Conservation (phyloP, 2,797 vertebrate genomes). For the Atherinosoma microstoma region DNA sequence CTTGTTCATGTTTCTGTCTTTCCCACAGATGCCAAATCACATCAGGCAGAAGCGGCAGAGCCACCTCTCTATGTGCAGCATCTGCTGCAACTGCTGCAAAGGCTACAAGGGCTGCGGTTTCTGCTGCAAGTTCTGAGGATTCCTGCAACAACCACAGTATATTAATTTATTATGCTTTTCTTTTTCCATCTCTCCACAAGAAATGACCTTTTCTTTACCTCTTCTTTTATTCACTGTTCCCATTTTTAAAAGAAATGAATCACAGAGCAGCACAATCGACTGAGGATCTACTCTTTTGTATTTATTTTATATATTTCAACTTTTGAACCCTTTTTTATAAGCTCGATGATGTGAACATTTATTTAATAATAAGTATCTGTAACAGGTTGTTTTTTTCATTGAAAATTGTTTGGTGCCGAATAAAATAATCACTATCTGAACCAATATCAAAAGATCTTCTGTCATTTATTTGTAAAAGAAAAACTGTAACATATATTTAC, state of each 20-base stretch:
- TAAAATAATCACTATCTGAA: slow-evolving; percentile 44
- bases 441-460: neutral
- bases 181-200: neutral
- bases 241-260: slow-evolving; percentile 45
- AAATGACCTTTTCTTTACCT: slow-evolving; percentile 20
- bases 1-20: slow-evolving; percentile 35
- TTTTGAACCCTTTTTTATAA: slow-evolving; percentile 52
- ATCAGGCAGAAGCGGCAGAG: slow-evolving; percentile 79
- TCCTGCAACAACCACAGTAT: neutral
- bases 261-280: slow-evolving; percentile 17
- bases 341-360: slow-evolving; percentile 31
- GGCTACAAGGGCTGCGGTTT: slow-evolving; percentile 73
- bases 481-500: neutral
- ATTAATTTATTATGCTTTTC: slow-evolving; percentile 57
- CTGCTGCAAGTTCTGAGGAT: slow-evolving; percentile 84
- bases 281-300: slow-evolving; percentile 36
- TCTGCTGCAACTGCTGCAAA: slow-evolving; percentile 86
- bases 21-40: slow-evolving; percentile 63
- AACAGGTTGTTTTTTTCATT: slow-evolving; percentile 16
- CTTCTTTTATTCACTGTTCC: slow-evolving; percentile 25
- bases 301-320: slow-evolving; percentile 66
- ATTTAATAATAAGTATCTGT: slow-evolving; percentile 25
- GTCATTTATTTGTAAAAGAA: slow-evolving; percentile 21
- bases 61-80: slow-evolving; percentile 83
- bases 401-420: slow-evolving; percentile 34